These are phyloP conservation scores for Hypomecis atomaria DNA, from an alignment of 2,888 invertebrate genomes.

Conservation along the genomic window DNA sequence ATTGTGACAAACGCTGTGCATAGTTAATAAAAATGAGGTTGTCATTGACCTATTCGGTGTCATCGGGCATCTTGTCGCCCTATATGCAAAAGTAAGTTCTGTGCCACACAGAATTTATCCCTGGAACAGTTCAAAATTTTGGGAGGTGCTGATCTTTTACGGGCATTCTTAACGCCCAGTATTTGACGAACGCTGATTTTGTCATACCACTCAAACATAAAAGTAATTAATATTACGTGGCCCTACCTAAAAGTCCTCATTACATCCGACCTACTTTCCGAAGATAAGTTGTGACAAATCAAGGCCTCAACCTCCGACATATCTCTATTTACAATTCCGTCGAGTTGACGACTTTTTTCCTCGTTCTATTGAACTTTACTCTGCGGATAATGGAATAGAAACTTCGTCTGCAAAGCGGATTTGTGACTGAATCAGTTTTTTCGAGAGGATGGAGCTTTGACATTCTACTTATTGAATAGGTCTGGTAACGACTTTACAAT, in stretches of 20 bases:
- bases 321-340: constrained; percentile 51
- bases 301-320: constrained; percentile 52
- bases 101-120: too few relatives aligned
- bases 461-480: constrained; percentile 7
- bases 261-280: constrained; percentile 37
- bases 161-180: too few relatives aligned
- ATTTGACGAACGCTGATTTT: too few relatives aligned
- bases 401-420: constrained; percentile 47
- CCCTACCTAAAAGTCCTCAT: constrained; percentile 17
- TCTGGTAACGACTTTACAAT: background rate
- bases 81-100: too few relatives aligned
- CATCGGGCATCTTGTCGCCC: too few relatives aligned
- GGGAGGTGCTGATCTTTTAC: too few relatives aligned
- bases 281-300: constrained; percentile 68
- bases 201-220: too few relatives aligned
- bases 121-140: too few relatives aligned
- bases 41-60: too few relatives aligned
- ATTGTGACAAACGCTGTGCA: too few relatives aligned
- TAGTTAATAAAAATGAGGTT: too few relatives aligned
- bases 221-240: too few relatives aligned
- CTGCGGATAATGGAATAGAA: constrained; percentile 54
- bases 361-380: constrained; percentile 49
- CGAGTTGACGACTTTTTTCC: constrained; percentile 48
- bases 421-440: constrained; percentile 34
- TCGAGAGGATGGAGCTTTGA: constrained; percentile 14